A percentile compares a stretch with the other conserved stretches of the same genome.
phyloP scores from a whole-genome alignment of 2,888 invertebrate genomes.

The Stictocephala bisonia region DNA sequence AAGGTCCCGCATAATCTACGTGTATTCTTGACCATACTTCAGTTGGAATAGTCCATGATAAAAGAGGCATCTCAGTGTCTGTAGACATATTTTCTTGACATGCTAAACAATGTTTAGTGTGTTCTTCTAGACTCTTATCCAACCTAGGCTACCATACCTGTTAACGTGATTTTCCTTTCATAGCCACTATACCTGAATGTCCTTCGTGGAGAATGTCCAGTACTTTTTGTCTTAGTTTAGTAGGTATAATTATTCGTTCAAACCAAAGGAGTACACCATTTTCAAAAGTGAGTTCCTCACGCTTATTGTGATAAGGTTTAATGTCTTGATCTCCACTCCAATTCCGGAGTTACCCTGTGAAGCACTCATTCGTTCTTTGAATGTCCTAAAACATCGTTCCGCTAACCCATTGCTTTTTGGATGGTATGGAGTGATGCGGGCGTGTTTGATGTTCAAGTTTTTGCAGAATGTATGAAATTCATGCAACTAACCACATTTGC shows the following conservation, averaged over 20 bases:
- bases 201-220: constrained; percentile 42
- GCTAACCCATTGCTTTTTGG: too few species aligned
- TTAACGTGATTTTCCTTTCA: constrained; percentile 53
- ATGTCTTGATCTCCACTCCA: too few species aligned
- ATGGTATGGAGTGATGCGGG: too few species aligned
- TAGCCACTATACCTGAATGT: constrained; percentile 55
- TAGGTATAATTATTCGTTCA: constrained; percentile 40
- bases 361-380: too few species aligned
- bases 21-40: constrained; percentile 47
- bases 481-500: too few species aligned
- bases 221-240: not conserved
- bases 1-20: constrained; percentile 18
- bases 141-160: constrained; percentile 55
- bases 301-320: not conserved
- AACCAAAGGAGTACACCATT: constrained; percentile 23
- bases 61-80: constrained; percentile 9
- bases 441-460: too few species aligned
- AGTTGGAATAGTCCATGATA: constrained; percentile 10
- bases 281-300: constrained; percentile 19
- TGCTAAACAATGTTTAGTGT: constrained; percentile 35
- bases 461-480: too few species aligned
- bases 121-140: constrained; percentile 51
- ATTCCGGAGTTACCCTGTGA: too few species aligned
- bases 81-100: constrained; percentile 34
- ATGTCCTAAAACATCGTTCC: too few species aligned